Conservation (phyloP, 2,888 invertebrate species). For the Oegoconia quadripuncta region DNA sequence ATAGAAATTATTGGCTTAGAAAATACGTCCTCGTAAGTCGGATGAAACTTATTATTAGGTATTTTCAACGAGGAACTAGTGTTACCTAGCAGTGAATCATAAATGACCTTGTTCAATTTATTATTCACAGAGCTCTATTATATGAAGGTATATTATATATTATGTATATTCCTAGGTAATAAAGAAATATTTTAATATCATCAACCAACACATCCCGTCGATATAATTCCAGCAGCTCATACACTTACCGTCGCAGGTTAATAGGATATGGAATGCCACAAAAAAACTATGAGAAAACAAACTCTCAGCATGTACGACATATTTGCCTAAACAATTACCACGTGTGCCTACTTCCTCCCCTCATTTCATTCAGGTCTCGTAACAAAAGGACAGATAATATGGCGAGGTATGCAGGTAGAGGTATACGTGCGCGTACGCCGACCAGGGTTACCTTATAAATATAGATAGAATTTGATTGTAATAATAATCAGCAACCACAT, state of each 20-base stretch:
- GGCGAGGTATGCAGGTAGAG: slow-evolving; percentile 12
- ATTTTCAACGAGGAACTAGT: no score
- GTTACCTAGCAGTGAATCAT: no score
- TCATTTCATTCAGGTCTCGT: slow-evolving; percentile 40
- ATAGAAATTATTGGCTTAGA: no score
- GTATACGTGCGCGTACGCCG: no score
- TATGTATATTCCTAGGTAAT: background rate
- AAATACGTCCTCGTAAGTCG: no score
- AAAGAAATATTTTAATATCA: background rate
- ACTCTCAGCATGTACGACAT: slow-evolving; percentile 29
- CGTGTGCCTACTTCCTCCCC: slow-evolving; percentile 49
- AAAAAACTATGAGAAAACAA: slow-evolving; percentile 41
- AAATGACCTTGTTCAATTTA: no score
- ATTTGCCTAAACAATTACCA: slow-evolving; percentile 52
- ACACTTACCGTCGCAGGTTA: slow-evolving; percentile 21
- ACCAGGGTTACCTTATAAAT: no score
- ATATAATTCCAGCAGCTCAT: background rate
- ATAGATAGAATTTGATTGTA: no score
- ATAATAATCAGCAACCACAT: no score
- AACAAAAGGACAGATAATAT: slow-evolving; percentile 37
- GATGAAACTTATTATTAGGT: no score
- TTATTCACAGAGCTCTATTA: no score
- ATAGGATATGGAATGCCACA: slow-evolving; percentile 33
- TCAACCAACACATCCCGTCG: background rate
- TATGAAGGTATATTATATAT: no score